Evolutionary conservation across 1,140 invertebrate genomes (phyloP).

Genomic region (Mya arenaria): DNA sequence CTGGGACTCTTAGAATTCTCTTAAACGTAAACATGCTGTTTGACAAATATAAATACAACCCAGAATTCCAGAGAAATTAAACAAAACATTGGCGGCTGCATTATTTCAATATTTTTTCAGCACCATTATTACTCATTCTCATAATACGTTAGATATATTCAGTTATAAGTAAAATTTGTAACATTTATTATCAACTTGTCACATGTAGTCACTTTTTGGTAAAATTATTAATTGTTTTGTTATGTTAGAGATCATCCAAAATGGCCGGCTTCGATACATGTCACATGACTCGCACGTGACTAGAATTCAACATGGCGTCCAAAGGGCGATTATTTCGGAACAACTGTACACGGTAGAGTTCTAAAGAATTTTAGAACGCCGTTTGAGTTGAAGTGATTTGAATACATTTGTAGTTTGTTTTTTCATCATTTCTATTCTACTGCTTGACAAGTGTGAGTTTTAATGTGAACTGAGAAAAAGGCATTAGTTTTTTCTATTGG

Average conservation of each 20-base stretch:
- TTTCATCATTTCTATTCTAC: slow-evolving; percentile 23
- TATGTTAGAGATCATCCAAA: slow-evolving; percentile 30
- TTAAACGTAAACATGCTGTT: too few species aligned
- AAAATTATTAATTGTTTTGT: neutral
- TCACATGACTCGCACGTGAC: slow-evolving; percentile 41
- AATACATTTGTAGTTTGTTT: slow-evolving; percentile 43
- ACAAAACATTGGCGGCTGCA: too few species aligned
- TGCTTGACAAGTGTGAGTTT: slow-evolving; percentile 45
- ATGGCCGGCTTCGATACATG: slow-evolving; percentile 30
- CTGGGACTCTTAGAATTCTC: too few species aligned
- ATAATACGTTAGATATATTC: too few species aligned
- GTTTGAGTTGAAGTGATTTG: slow-evolving; percentile 53
- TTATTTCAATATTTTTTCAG: too few species aligned
- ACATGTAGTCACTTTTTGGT: too few species aligned
- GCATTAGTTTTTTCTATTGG: slow-evolving; percentile 4
- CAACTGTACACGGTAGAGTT: slow-evolving; percentile 32
- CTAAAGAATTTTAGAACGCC: slow-evolving; percentile 49
- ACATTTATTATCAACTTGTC: too few species aligned
- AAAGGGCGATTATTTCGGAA: slow-evolving; percentile 18
- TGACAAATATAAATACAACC: too few species aligned
- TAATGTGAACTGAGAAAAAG: slow-evolving; percentile 31
- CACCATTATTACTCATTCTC: too few species aligned
- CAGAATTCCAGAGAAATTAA: too few species aligned
- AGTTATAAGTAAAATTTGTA: too few species aligned
- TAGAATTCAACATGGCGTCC: slow-evolving; percentile 52